Evolutionary conservation across 2,113 vertebrate species (phyloP).

Genomic region (Gymnorhina tibicen): DNA sequence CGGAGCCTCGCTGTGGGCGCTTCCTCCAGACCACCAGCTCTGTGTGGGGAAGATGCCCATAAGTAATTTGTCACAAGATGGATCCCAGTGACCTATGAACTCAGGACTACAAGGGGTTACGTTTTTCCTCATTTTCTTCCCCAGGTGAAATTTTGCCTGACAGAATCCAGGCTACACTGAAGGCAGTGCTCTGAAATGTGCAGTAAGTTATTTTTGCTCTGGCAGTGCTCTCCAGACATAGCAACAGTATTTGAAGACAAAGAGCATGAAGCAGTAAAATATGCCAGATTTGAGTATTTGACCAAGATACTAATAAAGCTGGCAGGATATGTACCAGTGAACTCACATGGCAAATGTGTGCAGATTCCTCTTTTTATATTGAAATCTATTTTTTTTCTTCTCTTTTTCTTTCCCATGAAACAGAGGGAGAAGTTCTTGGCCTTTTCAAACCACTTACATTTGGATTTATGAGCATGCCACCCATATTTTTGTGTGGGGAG

Average conservation of each 20-base stretch:
- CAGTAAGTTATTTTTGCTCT: not conserved
- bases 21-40: not conserved
- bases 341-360: not conserved
- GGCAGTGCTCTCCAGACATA: not conserved
- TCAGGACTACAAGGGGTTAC: not conserved
- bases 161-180: not conserved
- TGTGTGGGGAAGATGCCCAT: not conserved
- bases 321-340: not conserved
- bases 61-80: not conserved
- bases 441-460: constrained; percentile 31
- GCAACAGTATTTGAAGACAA: not conserved
- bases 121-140: not conserved
- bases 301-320: not conserved
- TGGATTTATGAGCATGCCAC: constrained; percentile 57
- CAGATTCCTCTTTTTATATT: constrained; percentile 9
- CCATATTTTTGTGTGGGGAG: constrained; percentile 9
- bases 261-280: not conserved
- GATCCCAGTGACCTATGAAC: not conserved
- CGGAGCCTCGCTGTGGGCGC: not conserved
- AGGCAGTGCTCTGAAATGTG: not conserved
- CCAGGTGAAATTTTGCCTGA: not conserved
- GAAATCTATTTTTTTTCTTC: constrained; percentile 29
- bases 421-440: not conserved
- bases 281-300: not conserved
- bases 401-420: constrained; percentile 10